Base-by-base conservation (phyloP, 2,113 vertebrate genomes). In the Chascanopsetta lugubris region DNA sequence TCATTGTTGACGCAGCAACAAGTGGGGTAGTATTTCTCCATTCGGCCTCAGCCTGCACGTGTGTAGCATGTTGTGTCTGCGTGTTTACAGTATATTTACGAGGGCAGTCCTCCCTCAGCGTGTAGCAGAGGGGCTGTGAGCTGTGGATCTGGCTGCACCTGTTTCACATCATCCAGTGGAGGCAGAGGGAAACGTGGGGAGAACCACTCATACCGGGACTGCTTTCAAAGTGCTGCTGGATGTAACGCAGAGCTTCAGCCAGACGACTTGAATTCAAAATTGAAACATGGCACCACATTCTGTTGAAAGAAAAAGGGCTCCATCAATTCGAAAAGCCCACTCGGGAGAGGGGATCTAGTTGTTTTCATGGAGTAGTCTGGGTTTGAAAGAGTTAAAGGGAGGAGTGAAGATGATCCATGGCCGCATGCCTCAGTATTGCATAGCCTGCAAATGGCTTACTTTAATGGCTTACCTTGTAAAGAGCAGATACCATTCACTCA, bases 1-100 rank as follows among this genome's bases (percentile, higher is more conserved):
- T 24, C n/a, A n/a, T n/a, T n/a, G 4, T 6, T 17, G 47, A 49
- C 17, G 27, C 4, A 20, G 77, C 82, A 86, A 82, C 77, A 86
- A 75, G 75, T 81, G 27, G 48, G 61, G 18, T 9, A 21, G 17
- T 46, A n/a, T 62, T 38, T 55, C 30, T 54, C 27, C 12, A 4
- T 29, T 55, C 10, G 38, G 7, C n/a, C 25, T 11, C 8, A 15
- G 20, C 22, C 30, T 40, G 24, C 66, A 76, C 42, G 66, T 75
- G 60, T 5, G 8, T 38, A 27, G 2, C 8, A 5, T 54, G 45
- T 61, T 51, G 32, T 47, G 21, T 27, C 26, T 50, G 57, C 72
- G 72, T 55, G 27, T 69, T 24, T 76, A 61, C 9, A 6, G 24
- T 10, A 1, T 40, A 26, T 68, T 75, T 50, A 47, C 21, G 43